These are phyloP conservation scores for Sciurus carolinensis DNA, from an alignment of 2,797 vertebrate genomes.

Conservation along the genomic window DNA sequence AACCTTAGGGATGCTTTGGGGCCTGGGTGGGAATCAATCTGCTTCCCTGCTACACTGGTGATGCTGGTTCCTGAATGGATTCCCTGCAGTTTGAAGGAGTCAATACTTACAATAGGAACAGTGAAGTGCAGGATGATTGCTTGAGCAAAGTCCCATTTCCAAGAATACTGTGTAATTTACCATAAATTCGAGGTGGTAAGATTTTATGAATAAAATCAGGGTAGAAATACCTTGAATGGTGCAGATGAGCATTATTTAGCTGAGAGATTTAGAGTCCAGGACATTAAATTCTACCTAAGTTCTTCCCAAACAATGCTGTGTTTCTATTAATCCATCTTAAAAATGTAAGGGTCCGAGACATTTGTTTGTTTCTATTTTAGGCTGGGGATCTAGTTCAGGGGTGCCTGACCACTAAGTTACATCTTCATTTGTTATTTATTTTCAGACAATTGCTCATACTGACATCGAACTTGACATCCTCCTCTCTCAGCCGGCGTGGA, in stretches of 20 bases:
- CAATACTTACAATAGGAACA: not conserved
- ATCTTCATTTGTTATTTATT: too few relatives aligned
- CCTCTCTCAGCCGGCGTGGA: too few relatives aligned
- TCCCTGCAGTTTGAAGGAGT: not conserved
- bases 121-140: accelerated
- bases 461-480: too few relatives aligned
- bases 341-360: not conserved
- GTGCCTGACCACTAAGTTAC: too few relatives aligned
- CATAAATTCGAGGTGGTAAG: not conserved
- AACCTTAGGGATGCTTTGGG: not conserved
- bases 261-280: not conserved
- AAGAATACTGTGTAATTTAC: not conserved
- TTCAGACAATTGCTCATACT: too few relatives aligned
- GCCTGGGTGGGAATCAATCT: too few relatives aligned
- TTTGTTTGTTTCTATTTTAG: too few relatives aligned
- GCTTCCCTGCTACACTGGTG: not conserved
- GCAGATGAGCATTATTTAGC: not conserved
- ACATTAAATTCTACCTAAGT: constrained; percentile 7
- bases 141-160: not conserved
- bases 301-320: constrained; percentile 40
- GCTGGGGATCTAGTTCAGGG: too few relatives aligned
- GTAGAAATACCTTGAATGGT: not conserved
- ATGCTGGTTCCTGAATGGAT: not conserved
- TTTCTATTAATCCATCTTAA: constrained; percentile 61
- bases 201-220: not conserved